Conservation (phyloP, 2,888 invertebrate genomes). For the Phoenoteleia sp. region DNA sequence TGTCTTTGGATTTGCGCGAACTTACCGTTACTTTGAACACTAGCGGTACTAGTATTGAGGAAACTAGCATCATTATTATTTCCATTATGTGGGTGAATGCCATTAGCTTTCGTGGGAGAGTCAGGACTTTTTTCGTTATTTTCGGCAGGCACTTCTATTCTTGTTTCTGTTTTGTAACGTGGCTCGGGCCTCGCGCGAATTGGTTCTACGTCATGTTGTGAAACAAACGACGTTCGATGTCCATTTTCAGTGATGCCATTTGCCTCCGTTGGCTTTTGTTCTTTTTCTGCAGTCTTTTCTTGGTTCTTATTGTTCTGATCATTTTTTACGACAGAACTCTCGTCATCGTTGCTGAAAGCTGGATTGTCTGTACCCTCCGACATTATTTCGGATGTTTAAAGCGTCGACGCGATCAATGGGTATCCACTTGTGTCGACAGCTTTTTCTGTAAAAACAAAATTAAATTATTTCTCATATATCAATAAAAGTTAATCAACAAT, state of each 20-base stretch:
- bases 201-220: slow-evolving; percentile 83
- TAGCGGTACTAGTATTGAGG: slow-evolving; percentile 83
- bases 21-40: slow-evolving; percentile 80
- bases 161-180: slow-evolving; percentile 82
- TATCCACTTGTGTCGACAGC: slow-evolving; percentile 39
- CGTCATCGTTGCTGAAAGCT: slow-evolving; percentile 84
- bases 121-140: slow-evolving; percentile 78
- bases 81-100: slow-evolving; percentile 82
- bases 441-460: slow-evolving; percentile 55
- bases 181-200: slow-evolving; percentile 79
- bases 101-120: slow-evolving; percentile 80
- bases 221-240: slow-evolving; percentile 80
- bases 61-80: slow-evolving; percentile 85
- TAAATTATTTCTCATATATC: too few relatives aligned
- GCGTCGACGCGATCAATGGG: slow-evolving; percentile 71
- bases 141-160: slow-evolving; percentile 83
- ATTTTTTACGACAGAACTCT: slow-evolving; percentile 70
- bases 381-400: slow-evolving; percentile 75
- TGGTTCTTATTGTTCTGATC: slow-evolving; percentile 46
- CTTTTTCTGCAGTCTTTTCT: slow-evolving; percentile 74
- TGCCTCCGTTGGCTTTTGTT: slow-evolving; percentile 73
- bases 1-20: slow-evolving; percentile 3
- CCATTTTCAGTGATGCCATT: slow-evolving; percentile 79
- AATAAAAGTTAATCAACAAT: too few relatives aligned
- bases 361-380: slow-evolving; percentile 85